Percentiles rank a stretch among this genome's conserved stretches.
These are phyloP conservation scores for Phaonia tiefii DNA, from an alignment of 2,888 invertebrate genomes.

Conservation along the genomic window DNA sequence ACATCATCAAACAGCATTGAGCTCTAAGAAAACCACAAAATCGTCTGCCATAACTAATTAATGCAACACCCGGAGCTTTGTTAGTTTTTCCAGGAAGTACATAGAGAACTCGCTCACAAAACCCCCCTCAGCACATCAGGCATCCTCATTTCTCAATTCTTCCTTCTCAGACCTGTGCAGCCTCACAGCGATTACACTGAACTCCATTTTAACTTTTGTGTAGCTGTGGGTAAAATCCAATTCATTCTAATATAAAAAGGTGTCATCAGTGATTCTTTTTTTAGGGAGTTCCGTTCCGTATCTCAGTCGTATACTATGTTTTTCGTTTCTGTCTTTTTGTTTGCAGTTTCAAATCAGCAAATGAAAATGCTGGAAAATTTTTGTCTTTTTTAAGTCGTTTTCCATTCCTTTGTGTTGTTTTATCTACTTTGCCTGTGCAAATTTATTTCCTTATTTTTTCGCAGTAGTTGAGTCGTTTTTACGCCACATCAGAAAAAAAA, in stretches of 20 bases:
- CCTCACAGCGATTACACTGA: conserved; percentile 47
- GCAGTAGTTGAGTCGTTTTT: conserved; percentile 45
- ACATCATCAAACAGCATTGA: conserved; percentile 71
- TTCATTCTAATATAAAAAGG: conserved; percentile 21
- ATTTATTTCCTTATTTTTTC: conserved; percentile 74
- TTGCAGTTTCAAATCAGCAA: conserved; percentile 73
- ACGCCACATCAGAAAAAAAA: conserved; percentile 42
- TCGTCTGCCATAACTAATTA: conserved; percentile 80
- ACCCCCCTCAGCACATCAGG: too few relatives aligned
- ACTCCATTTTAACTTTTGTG: conserved; percentile 57
- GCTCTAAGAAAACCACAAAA: conserved; percentile 76
- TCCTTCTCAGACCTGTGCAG: neutral
- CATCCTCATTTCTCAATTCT: too few relatives aligned
- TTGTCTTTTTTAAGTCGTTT: conserved; percentile 74
- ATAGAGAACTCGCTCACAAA: conserved; percentile 41
- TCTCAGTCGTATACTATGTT: conserved; percentile 70
- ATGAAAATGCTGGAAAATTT: conserved; percentile 78
- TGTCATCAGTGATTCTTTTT: conserved; percentile 30
- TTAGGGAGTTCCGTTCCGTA: conserved; percentile 67
- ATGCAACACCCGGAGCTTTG: conserved; percentile 73
- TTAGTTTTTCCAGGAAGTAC: conserved; percentile 73
- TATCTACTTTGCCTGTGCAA: conserved; percentile 45
- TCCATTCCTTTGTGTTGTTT: conserved; percentile 64
- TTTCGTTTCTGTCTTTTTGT: conserved; percentile 18
- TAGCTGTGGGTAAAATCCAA: conserved; percentile 40